These are phyloP conservation scores for Nasonovia ribisnigri DNA, from an alignment of 2,888 invertebrate genomes.

Conservation along the genomic window DNA sequence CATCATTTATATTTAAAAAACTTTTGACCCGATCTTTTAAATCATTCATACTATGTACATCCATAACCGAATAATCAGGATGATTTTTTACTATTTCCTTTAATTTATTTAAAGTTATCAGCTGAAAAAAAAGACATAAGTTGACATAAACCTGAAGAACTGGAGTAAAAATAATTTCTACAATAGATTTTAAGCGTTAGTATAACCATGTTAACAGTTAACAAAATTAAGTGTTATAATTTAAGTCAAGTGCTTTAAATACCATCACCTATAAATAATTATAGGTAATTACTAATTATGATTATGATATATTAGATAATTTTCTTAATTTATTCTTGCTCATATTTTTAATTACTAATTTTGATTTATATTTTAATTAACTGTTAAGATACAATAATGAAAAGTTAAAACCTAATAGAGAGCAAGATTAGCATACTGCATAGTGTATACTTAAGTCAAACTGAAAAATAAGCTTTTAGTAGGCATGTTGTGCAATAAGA, in stretches of 20 bases:
- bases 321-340: neutral
- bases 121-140: neutral
- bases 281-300: neutral
- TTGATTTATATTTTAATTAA: neutral
- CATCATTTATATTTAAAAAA: constrained; percentile 21
- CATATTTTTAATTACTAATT: neutral
- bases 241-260: neutral
- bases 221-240: neutral
- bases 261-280: neutral
- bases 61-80: neutral
- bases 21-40: neutral
- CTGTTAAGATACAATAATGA: neutral
- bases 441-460: neutral
- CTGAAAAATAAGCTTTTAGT: neutral
- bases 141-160: neutral
- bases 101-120: neutral
- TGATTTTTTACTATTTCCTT: neutral
- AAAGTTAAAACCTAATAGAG: neutral
- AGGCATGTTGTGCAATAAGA: neutral
- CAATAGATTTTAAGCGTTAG: neutral
- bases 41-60: neutral
- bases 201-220: neutral
- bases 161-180: neutral
- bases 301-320: neutral
- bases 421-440: neutral